Percentiles rank a stretch among this genome's conserved stretches.
Evolutionary conservation across 2,888 invertebrate genomes (phyloP).

Genomic region (Merodon equestris): DNA sequence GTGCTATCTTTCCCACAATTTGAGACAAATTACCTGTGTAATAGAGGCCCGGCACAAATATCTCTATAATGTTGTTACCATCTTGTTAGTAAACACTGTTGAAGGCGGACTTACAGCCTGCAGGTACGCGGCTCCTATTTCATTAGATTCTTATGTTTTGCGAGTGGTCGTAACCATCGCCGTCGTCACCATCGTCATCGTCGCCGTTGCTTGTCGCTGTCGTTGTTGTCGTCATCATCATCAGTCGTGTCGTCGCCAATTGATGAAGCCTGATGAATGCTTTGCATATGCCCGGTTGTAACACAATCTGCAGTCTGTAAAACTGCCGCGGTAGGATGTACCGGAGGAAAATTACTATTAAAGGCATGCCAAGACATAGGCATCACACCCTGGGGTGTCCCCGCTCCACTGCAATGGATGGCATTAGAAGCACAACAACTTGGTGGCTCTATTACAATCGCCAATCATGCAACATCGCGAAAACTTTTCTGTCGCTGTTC

Average conservation of each 20-base stretch:
- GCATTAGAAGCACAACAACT: conserved; percentile 18
- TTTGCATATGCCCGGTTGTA: conserved; percentile 62
- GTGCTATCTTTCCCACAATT: conserved; percentile 24
- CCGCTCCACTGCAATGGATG: conserved; percentile 15
- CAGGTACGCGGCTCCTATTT: conserved; percentile 20
- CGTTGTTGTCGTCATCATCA: conserved; percentile 21
- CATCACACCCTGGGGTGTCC: conserved; percentile 34
- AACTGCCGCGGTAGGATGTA: conserved; percentile 1
- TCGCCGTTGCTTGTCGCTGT: conserved; percentile 24
- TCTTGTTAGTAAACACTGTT: conserved; percentile 27
- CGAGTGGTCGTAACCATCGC: background rate
- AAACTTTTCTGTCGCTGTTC: too few relatives aligned
- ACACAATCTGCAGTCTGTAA: conserved; percentile 60
- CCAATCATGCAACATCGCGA: conserved; percentile 31
- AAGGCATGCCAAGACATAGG: conserved; percentile 17
- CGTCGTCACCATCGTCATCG: background rate
- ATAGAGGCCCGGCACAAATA: conserved; percentile 21
- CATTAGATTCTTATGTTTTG: conserved; percentile 1
- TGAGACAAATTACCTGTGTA: conserved; percentile 23
- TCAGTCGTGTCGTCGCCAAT: conserved; percentile 36
- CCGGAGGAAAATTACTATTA: conserved; percentile 8
- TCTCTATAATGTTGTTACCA: conserved; percentile 17
- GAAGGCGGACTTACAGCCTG: background rate
- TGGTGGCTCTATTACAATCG: background rate
- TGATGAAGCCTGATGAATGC: conserved; percentile 71